Evolutionary conservation across 2,797 vertebrate genomes (phyloP).

Genomic region (Thripadectes ignobilis): DNA sequence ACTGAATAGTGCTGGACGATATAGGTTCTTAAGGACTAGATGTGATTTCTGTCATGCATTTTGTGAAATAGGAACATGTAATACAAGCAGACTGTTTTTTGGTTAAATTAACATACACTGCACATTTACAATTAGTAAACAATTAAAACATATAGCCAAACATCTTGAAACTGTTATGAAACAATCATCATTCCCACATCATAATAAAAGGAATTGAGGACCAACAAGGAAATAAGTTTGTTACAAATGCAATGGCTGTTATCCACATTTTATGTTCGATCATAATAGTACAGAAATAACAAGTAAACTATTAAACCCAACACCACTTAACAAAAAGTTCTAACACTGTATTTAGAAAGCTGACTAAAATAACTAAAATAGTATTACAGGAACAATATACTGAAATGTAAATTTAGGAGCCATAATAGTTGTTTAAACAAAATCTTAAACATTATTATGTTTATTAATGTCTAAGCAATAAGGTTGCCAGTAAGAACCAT

Average conservation of each 20-base stretch:
- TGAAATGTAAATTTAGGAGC: neutral
- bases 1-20: neutral
- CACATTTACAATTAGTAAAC: constrained; percentile 44
- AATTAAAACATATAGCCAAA: constrained; percentile 43
- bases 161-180: neutral
- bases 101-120: constrained; percentile 38
- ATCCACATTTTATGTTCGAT: neutral
- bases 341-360: neutral
- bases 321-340: neutral
- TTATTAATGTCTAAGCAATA: neutral
- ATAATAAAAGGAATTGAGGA: constrained; percentile 19
- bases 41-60: neutral
- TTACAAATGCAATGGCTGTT: constrained; percentile 8
- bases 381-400: neutral
- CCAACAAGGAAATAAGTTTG: constrained; percentile 1
- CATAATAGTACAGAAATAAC: neutral
- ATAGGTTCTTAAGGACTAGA: neutral
- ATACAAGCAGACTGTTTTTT: constrained; percentile 38
- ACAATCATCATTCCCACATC: constrained; percentile 37
- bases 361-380: neutral
- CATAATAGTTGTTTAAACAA: neutral
- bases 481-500: neutral
- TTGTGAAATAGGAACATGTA: constrained; percentile 17
- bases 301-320: constrained; percentile 7
- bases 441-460: too few relatives aligned